A percentile compares a stretch with the other conserved stretches of the same genome.
Conservation (phyloP, 2,113 vertebrate genomes). For the Pseudonaja textilis region DNA sequence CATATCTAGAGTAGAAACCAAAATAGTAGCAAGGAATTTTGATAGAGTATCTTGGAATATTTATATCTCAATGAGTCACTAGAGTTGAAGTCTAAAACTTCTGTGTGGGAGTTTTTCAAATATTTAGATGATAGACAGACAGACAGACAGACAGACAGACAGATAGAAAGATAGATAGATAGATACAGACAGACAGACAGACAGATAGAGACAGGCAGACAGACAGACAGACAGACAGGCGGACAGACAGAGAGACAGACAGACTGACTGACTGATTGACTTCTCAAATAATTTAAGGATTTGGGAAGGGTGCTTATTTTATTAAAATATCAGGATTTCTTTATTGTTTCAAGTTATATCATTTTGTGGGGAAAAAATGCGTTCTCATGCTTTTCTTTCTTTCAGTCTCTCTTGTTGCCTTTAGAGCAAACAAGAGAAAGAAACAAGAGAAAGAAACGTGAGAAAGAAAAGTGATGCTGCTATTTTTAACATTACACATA, state of each 20-base stretch:
- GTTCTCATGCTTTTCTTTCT: neutral
- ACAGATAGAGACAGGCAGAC: neutral
- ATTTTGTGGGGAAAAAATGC: neutral
- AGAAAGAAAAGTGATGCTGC: neutral
- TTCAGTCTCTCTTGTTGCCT: neutral
- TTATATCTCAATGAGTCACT: neutral
- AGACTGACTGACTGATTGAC: neutral
- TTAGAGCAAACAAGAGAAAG: neutral
- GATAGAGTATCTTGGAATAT: neutral
- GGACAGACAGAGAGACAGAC: neutral
- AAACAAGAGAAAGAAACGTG: neutral
- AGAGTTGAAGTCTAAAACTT: neutral
- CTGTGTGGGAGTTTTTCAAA: neutral
- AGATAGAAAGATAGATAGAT: neutral
- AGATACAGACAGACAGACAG: neutral
- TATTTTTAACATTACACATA: neutral
- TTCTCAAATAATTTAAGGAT: neutral
- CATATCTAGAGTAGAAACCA: slow-evolving; percentile 75
- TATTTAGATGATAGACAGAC: neutral
- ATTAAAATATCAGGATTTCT: neutral
- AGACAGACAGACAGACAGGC: neutral
- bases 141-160: too few species aligned
- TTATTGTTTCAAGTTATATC: neutral
- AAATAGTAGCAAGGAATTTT: neutral
- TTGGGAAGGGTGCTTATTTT: neutral